These are phyloP conservation scores for Lydus trimaculatus DNA, from an alignment of 2,888 invertebrate species.

Conservation along the genomic window DNA sequence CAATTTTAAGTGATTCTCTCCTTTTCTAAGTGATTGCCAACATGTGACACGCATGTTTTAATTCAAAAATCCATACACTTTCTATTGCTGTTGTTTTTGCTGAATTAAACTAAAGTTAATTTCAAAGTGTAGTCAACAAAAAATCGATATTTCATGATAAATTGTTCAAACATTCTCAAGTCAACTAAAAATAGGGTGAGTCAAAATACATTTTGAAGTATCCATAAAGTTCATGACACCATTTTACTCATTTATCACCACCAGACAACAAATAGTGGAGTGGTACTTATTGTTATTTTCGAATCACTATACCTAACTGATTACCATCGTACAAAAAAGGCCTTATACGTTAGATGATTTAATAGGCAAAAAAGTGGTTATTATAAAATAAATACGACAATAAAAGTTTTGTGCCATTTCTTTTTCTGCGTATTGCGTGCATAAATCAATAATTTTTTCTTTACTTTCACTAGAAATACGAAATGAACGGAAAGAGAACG, in stretches of 20 bases:
- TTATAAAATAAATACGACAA: slow-evolving; percentile 11
- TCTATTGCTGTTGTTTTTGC: neutral
- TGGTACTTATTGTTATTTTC: too few species aligned
- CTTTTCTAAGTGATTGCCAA: neutral
- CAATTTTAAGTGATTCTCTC: neutral
- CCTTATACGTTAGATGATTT: neutral
- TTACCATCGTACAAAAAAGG: neutral
- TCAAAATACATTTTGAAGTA: neutral
- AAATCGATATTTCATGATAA: slow-evolving; percentile 8
- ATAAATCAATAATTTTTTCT: slow-evolving; percentile 42
- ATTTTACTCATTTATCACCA: slow-evolving; percentile 13
- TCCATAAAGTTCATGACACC: slow-evolving; percentile 14
- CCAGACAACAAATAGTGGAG: neutral
- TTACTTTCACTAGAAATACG: neutral
- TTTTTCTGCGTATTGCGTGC: slow-evolving; percentile 40
- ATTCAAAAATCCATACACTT: neutral
- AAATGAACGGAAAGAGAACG: slow-evolving; percentile 29
- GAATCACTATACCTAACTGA: neutral
- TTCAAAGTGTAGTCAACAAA: neutral
- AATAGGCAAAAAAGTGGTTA: neutral
- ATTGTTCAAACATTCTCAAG: neutral
- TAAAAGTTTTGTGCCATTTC: slow-evolving; percentile 13
- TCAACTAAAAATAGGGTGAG: neutral
- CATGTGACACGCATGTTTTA: neutral
- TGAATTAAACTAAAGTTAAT: neutral